A percentile compares a stretch with the other conserved stretches of the same genome.
phyloP scores from a whole-genome alignment of 2,888 invertebrate species.

The Tinea trinotella region DNA sequence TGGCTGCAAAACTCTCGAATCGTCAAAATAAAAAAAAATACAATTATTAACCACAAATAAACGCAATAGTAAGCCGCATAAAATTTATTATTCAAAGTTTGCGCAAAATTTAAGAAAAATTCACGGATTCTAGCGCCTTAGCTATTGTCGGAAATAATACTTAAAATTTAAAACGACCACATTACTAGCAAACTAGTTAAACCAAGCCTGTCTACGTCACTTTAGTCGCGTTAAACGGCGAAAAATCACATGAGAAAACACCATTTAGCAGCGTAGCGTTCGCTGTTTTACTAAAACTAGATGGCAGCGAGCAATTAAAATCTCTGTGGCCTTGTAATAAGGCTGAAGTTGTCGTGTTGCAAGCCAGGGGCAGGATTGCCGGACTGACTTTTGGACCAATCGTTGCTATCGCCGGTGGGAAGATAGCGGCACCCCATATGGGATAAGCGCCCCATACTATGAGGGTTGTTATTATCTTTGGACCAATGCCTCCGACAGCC shows the following conservation, averaged over 20 bases:
- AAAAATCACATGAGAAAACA: conserved; percentile 11
- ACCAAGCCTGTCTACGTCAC: too few species aligned
- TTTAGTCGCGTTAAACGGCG: neutral
- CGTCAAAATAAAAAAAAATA: too few species aligned
- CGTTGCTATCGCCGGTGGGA: conserved; percentile 29
- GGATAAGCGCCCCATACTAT: conserved; percentile 81
- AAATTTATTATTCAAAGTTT: too few species aligned
- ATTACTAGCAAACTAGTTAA: too few species aligned
- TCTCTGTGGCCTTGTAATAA: neutral
- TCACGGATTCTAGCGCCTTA: too few species aligned
- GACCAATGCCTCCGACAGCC: conserved; percentile 83
- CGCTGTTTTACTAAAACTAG: neutral
- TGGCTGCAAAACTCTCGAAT: too few species aligned
- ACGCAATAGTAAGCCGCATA: too few species aligned
- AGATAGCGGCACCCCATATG: conserved; percentile 81
- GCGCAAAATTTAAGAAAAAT: too few species aligned
- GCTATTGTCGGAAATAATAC: too few species aligned
- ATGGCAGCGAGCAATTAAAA: neutral
- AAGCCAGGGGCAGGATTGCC: conserved; percentile 28
- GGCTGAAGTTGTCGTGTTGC: conserved; percentile 28
- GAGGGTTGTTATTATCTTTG: conserved; percentile 82
- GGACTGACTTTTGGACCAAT: conserved; percentile 23
- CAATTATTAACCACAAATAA: too few species aligned
- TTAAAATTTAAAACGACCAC: too few species aligned
- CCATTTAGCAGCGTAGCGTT: conserved; percentile 8